Evolutionary conservation across 2,113 vertebrate species (phyloP).

Genomic region (Planiliza haematocheilus): DNA sequence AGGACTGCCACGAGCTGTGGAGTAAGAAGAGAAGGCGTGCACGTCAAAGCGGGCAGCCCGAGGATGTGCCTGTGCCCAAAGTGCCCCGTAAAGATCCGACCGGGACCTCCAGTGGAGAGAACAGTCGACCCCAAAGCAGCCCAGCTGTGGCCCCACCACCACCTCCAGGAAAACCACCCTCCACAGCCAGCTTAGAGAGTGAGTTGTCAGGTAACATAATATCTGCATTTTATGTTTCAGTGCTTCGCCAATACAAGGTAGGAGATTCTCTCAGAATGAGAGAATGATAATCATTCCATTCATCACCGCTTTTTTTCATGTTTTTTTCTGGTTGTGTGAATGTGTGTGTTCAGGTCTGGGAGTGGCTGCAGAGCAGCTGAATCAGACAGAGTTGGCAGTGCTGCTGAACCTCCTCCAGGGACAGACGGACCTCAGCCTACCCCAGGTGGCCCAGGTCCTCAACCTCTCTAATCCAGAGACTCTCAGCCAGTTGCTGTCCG

Average conservation of each 20-base stretch:
- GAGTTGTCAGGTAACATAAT: conserved; percentile 78
- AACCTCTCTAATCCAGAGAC: conserved; percentile 92
- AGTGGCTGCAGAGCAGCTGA: conserved; percentile 94
- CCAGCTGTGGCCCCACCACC: conserved; percentile 84
- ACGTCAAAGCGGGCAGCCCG: conserved; percentile 90
- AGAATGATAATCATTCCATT: too few species aligned
- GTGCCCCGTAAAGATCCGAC: conserved; percentile 90
- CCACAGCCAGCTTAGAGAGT: conserved; percentile 65
- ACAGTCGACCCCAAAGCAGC: conserved; percentile 85
- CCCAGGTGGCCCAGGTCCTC: conserved; percentile 95
- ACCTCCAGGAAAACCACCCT: conserved; percentile 69
- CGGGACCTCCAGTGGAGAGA: conserved; percentile 87
- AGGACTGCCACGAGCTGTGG: conserved; percentile 99
- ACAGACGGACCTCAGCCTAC: conserved; percentile 93
- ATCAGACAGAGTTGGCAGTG: conserved; percentile 95
- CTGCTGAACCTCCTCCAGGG: conserved; percentile 97
- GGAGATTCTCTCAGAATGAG: too few species aligned
- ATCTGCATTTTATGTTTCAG: too few species aligned
- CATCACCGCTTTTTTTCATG: too few species aligned
- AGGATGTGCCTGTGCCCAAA: conserved; percentile 92
- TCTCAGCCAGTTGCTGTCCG: conserved; percentile 92
- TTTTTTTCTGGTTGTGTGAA: background rate
- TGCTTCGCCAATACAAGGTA: background rate
- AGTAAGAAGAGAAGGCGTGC: conserved; percentile 96
- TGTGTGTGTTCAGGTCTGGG: conserved; percentile 84